Percentiles rank a stretch among this genome's conserved stretches.
phyloP scores from a whole-genome alignment of 1,140 invertebrate species.

The Atta texana region DNA sequence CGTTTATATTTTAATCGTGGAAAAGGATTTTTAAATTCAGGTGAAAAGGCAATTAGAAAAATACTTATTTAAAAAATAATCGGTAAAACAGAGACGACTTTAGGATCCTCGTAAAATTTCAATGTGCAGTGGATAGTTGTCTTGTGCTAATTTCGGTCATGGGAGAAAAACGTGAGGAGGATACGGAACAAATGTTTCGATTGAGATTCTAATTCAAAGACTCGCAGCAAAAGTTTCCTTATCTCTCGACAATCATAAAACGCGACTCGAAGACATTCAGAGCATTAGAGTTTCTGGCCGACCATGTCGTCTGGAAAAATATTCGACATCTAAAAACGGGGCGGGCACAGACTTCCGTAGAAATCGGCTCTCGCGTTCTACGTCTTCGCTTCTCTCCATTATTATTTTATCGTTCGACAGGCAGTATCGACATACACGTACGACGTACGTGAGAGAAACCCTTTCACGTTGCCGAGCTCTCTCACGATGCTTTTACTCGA shows the following conservation, averaged over 20 bases:
- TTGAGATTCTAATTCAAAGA: slow-evolving; percentile 71
- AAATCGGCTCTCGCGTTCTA: slow-evolving; percentile 52
- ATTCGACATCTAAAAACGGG: slow-evolving; percentile 53
- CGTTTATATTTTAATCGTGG: too few species aligned
- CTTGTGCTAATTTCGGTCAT: slow-evolving; percentile 55
- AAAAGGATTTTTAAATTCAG: too few species aligned
- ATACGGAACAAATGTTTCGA: slow-evolving; percentile 69
- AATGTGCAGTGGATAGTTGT: slow-evolving; percentile 22
- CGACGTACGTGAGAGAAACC: slow-evolving; percentile 77
- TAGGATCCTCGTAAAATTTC: not conserved
- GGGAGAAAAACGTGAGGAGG: slow-evolving; percentile 56
- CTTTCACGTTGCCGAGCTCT: slow-evolving; percentile 71
- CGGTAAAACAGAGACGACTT: too few species aligned
- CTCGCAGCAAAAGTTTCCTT: slow-evolving; percentile 36
- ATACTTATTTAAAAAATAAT: too few species aligned
- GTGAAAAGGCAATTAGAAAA: too few species aligned
- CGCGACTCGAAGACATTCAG: not conserved
- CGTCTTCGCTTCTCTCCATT: slow-evolving; percentile 71
- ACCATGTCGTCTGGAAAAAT: slow-evolving; percentile 50
- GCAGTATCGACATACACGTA: slow-evolving; percentile 80
- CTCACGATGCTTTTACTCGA: slow-evolving; percentile 75
- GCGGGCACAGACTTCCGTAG: not conserved
- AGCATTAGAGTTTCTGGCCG: not conserved
- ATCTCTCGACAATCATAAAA: slow-evolving; percentile 40
- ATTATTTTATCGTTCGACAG: slow-evolving; percentile 80